A percentile compares a stretch with the other conserved stretches of the same genome.
These are phyloP conservation scores for Erebia palarica DNA, from an alignment of 2,888 invertebrate species.

Conservation along the genomic window DNA sequence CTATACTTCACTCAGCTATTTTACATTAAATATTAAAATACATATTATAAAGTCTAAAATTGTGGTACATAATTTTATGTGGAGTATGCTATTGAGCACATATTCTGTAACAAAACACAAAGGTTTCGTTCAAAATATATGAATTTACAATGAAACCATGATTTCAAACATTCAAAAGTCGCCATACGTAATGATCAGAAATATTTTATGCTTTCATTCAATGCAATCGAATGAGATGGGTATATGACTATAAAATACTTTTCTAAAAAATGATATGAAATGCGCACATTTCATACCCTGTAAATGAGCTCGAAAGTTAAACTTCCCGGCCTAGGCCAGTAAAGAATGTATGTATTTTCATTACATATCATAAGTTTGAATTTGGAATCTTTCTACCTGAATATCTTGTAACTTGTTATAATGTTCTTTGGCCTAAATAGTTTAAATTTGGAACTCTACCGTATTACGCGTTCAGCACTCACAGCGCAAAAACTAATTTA, in stretches of 20 bases:
- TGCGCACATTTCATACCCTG: too few species aligned
- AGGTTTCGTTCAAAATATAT: not conserved
- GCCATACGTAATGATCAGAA: not conserved
- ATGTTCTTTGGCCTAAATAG: too few species aligned
- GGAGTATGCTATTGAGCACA: not conserved
- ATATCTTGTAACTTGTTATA: too few species aligned
- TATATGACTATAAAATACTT: not conserved
- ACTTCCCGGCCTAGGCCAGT: too few species aligned
- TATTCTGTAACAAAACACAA: not conserved
- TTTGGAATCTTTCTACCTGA: too few species aligned
- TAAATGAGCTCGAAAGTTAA: too few species aligned
- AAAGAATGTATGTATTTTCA: too few species aligned
- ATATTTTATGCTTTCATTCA: constrained; percentile 11
- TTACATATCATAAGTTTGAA: too few species aligned
- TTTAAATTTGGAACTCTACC: too few species aligned
- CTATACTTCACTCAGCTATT: not conserved
- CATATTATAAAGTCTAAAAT: not conserved
- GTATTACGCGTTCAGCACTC: too few species aligned
- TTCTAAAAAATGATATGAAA: too few species aligned
- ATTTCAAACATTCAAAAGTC: not conserved
- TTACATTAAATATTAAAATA: not conserved
- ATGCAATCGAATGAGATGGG: constrained; percentile 10
- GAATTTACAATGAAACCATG: not conserved
- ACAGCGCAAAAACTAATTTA: too few species aligned
- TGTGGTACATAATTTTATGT: not conserved